Conservation (phyloP, 2,113 vertebrate species). For the Hiodon alosoides region DNA sequence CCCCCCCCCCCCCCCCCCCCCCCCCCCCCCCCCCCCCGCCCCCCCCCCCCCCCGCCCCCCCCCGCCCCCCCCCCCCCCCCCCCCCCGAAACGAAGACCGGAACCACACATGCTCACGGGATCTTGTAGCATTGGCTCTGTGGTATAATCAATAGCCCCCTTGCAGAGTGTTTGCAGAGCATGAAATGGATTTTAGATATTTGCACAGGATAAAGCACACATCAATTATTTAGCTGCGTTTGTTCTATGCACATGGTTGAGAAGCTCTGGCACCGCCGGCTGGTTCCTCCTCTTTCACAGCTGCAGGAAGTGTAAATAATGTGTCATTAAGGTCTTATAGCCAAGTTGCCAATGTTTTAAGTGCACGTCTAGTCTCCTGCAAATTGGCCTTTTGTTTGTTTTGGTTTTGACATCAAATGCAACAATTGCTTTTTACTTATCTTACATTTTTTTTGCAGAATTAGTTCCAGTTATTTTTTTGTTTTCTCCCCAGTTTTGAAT, state of each 20-base stretch:
- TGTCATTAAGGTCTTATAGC: not conserved
- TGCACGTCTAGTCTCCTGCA: not conserved
- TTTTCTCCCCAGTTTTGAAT: too few species aligned
- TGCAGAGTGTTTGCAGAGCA: constrained; percentile 4
- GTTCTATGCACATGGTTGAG: too few species aligned
- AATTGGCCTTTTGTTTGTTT: not conserved
- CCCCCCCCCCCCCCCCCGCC: not conserved
- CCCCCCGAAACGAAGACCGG: not conserved
- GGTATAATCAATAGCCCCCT: not conserved
- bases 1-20: not conserved
- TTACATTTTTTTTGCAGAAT: too few species aligned
- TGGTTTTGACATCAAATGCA: not conserved
- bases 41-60: not conserved
- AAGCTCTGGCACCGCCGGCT: too few species aligned
- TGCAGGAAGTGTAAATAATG: not conserved
- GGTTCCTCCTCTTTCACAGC: not conserved
- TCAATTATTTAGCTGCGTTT: not conserved
- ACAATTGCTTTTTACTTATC: not conserved
- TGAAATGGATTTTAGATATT: not conserved
- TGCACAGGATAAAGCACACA: not conserved
- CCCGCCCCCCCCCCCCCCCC: not conserved
- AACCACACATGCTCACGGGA: not conserved
- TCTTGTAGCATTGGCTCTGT: not conserved
- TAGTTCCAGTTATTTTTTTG: too few species aligned
- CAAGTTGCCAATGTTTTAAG: not conserved